Percentiles rank a stretch among this genome's conserved stretches.
phyloP scores from a whole-genome alignment of 30 jellyfish, hydroid and myxozoan species.

The Turritopsis dohrnii region DNA sequence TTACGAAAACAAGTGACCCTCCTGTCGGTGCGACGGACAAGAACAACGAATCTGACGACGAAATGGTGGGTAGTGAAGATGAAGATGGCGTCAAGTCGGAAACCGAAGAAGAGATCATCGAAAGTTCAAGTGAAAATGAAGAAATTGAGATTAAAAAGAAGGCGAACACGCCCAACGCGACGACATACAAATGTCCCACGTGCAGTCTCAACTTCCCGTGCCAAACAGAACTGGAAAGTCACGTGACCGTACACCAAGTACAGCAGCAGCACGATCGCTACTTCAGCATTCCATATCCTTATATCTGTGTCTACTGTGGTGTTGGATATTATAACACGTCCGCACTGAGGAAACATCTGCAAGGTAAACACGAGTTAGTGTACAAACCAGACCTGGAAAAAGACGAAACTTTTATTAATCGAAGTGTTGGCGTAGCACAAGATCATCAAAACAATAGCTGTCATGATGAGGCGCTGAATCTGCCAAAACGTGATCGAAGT shows the following conservation, averaged over 20 bases:
- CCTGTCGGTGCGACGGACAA: background rate
- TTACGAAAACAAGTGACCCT: background rate
- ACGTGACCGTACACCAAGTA: background rate
- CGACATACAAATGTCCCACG: background rate
- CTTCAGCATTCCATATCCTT: background rate
- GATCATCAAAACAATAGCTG: background rate
- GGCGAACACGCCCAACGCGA: background rate
- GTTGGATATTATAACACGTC: background rate
- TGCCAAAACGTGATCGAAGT: conserved; percentile 9
- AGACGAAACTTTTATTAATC: conserved; percentile 22
- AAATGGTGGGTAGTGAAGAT: background rate
- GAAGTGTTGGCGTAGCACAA: background rate
- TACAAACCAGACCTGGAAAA: conserved; percentile 25
- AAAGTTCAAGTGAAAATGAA: conserved; percentile 35
- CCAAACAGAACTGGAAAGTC: conserved; percentile 9
- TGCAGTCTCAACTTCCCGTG: conserved; percentile 14
- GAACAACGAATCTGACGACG: background rate
- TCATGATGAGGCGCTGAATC: background rate
- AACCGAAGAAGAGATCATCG: conserved; percentile 37
- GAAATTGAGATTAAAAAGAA: background rate
- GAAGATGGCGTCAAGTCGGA: conserved; percentile 15
- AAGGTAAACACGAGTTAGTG: conserved; percentile 7
- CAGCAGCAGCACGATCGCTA: background rate
- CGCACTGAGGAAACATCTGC: conserved; percentile 19
- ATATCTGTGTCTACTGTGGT: conserved; percentile 33